Conservation (phyloP, 2,113 vertebrate species). For the Tenebrosternarchus preto region DNA sequence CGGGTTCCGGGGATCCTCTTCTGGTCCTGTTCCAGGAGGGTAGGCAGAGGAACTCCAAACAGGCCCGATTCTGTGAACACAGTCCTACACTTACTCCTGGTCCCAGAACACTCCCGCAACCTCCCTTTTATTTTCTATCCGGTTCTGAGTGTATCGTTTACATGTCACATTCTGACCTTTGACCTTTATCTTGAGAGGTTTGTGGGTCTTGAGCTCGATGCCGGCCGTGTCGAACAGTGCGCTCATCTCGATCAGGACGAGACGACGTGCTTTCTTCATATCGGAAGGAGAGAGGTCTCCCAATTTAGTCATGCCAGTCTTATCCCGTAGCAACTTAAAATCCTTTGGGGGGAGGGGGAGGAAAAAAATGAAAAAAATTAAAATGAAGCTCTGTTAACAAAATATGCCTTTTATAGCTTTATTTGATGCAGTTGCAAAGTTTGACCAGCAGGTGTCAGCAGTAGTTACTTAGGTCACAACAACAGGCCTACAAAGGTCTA, state of each 20-base stretch:
- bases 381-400: not conserved
- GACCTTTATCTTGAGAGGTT: constrained; percentile 86
- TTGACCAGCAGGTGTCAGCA: constrained; percentile 36
- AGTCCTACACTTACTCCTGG: not conserved
- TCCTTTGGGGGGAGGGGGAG: constrained; percentile 70
- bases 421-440: not conserved
- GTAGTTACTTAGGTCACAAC: not conserved
- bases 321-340: constrained; percentile 86
- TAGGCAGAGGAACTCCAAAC: constrained; percentile 84
- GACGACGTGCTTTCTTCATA: constrained; percentile 89
- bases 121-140: too few species aligned
- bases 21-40: constrained; percentile 93
- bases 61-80: constrained; percentile 83
- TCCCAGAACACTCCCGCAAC: too few species aligned
- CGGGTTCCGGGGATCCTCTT: constrained; percentile 80
- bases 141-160: too few species aligned
- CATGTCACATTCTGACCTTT: constrained; percentile 77
- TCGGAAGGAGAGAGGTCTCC: constrained; percentile 90
- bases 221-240: constrained; percentile 88
- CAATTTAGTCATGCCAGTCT: constrained; percentile 90
- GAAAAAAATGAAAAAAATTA: not conserved
- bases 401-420: not conserved
- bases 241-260: constrained; percentile 91
- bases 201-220: constrained; percentile 87
- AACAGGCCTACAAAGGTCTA: not conserved